Base-by-base conservation (phyloP, 1,140 invertebrate species). In the Stegodyphus dumicola region DNA sequence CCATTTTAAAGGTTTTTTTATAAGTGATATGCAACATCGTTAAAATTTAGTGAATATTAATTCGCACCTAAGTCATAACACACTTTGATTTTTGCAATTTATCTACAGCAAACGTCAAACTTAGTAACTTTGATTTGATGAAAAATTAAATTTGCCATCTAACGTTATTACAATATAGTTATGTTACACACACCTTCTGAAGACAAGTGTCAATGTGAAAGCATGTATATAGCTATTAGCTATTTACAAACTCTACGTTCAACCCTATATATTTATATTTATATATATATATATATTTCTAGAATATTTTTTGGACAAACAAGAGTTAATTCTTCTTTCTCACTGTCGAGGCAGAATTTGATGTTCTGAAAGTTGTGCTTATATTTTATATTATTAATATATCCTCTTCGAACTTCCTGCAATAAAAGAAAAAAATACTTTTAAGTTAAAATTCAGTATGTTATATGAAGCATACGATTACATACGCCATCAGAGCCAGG, bases 191-290 rank as follows among this genome's bases (percentile, higher is more conserved):
- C 81, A 84, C 64, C 81, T 33, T 74, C 48, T 56, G 81, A 84
- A 77, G 74, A 84, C 81, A 84, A 84, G 81, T 84, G 81, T 84
- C 81, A 84, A 84, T 84, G 81, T 84, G 81, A 69, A 84, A 84
- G 81, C 81, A 84, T 84, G 81, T 84, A 84, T 84, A 84, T 84
- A 84, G 81, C 81, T 84, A 84, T 84, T 67, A 76, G 81, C 81
- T 84, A 84, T 84, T 84, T 84, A 84, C 81, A 84, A 84, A 84
- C 81, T 83, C 81, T 84, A 84, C 81, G 81, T 84, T 84, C 81
- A 84, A 84, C 81, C 81, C 81, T 84, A 84, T 84, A 84, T 84
- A 83, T 83, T 74, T 83, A 83, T 83, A 83, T 83, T 84, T 75
- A 67, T 84, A 69, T 84, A 51, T 74, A 84, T 84, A 74, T 49